These are phyloP conservation scores for Cyphomyrmex costatus DNA, from an alignment of 1,140 invertebrate species.

Conservation along the genomic window DNA sequence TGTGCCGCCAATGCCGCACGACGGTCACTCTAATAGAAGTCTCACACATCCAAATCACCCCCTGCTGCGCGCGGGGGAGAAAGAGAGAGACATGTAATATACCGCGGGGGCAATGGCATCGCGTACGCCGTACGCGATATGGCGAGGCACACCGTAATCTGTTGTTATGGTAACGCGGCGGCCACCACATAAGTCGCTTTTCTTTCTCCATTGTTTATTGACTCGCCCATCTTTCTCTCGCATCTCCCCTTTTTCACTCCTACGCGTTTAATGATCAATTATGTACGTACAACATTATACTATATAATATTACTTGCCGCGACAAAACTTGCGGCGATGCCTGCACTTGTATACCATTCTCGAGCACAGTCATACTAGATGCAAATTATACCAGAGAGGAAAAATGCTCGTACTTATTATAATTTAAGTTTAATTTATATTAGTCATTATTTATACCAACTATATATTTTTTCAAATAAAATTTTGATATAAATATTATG, in stretches of 20 bases:
- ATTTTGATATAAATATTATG: too few species aligned
- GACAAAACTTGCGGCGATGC: conserved; percentile 4
- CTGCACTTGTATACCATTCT: neutral
- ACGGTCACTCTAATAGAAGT: conserved; percentile 55
- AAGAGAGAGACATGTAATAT: conserved; percentile 70
- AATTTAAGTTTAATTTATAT: too few species aligned
- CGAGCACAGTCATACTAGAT: too few species aligned
- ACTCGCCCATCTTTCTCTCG: neutral
- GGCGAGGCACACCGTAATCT: conserved; percentile 37
- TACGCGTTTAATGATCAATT: conserved; percentile 18
- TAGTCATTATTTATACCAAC: too few species aligned
- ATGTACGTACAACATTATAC: too few species aligned
- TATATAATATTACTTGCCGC: neutral
- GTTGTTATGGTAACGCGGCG: conserved; percentile 79
- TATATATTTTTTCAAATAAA: too few species aligned
- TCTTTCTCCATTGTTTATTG: conserved; percentile 54
- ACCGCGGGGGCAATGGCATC: conserved; percentile 77
- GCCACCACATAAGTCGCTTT: conserved; percentile 63
- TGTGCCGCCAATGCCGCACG: neutral
- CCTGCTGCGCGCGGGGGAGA: conserved; percentile 59
- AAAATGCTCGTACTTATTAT: too few species aligned
- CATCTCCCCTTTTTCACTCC: conserved; percentile 4
- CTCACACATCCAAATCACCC: conserved; percentile 36
- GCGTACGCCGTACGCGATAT: conserved; percentile 21
- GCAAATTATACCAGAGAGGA: neutral